Conservation (phyloP, 2,797 vertebrate species). For the Sebastes paucispinis region DNA sequence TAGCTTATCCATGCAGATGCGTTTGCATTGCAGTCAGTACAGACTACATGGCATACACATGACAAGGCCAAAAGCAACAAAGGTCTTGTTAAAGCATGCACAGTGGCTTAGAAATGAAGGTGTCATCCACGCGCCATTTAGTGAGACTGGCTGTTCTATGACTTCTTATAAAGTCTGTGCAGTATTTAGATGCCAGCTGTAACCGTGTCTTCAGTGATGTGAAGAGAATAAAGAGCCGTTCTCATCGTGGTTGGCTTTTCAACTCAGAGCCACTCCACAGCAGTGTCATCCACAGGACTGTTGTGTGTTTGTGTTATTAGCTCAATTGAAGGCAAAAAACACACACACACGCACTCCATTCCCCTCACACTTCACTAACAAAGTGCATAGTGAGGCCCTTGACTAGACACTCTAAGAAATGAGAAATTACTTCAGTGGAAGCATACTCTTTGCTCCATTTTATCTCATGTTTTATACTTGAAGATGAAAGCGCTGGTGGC, state of each 20-base stretch:
- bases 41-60: too few species aligned
- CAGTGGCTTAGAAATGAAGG: too few species aligned
- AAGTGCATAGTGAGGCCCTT: conserved; percentile 18
- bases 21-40: too few species aligned
- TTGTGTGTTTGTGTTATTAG: conserved; percentile 12
- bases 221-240: neutral
- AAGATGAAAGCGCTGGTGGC: conserved; percentile 59
- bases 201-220: neutral
- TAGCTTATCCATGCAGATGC: too few species aligned
- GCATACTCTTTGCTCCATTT: conserved; percentile 23
- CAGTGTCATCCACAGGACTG: neutral
- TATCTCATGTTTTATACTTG: conserved; percentile 45
- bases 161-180: neutral
- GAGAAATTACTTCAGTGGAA: conserved; percentile 29
- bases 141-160: neutral
- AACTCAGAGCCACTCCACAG: neutral
- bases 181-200: neutral
- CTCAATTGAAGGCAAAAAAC: neutral
- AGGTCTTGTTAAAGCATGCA: too few species aligned
- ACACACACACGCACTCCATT: neutral
- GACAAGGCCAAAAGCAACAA: too few species aligned
- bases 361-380: conserved; percentile 3
- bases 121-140: neutral
- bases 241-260: neutral
- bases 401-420: conserved; percentile 45